phyloP scores from a whole-genome alignment of 2,797 vertebrate species.

The Alosa sapidissima region DNA sequence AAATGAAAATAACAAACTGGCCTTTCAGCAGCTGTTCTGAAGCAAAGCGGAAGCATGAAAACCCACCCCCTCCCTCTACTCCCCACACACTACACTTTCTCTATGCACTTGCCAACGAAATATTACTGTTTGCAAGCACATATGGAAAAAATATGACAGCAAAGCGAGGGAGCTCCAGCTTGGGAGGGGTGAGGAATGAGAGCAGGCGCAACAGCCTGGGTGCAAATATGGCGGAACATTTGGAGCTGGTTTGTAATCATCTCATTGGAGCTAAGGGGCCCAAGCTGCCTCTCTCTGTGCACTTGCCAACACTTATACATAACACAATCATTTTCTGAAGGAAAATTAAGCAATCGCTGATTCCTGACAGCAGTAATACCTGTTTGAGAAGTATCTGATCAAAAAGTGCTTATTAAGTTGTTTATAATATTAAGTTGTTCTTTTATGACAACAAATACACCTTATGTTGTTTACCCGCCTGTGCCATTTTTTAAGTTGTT shows the following conservation, averaged over 20 bases:
- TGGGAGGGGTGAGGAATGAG: not conserved
- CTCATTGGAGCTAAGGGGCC: not conserved
- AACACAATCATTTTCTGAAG: not conserved
- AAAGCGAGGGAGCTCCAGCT: not conserved
- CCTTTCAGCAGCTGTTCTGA: not conserved
- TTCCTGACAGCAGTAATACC: not conserved
- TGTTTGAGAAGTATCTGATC: not conserved
- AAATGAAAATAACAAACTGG: not conserved
- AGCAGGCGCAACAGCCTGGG: not conserved
- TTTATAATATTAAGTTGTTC: not conserved
- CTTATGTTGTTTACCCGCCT: too few relatives aligned
- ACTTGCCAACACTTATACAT: not conserved
- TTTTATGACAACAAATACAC: not conserved
- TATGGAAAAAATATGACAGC: constrained; percentile 12
- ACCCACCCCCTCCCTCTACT: too few relatives aligned
- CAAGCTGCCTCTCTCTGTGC: not conserved
- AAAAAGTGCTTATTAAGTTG: not conserved
- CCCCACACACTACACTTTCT: not conserved
- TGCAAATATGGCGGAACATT: constrained; percentile 2
- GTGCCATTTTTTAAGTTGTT: not conserved
- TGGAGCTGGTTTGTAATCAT: not conserved
- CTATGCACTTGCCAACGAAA: not conserved
- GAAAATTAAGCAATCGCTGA: not conserved
- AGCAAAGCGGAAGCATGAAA: not conserved
- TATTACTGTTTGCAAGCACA: constrained; percentile 13